phyloP scores from a whole-genome alignment of 2,113 vertebrate species.

The Gorsachius goisagi region DNA sequence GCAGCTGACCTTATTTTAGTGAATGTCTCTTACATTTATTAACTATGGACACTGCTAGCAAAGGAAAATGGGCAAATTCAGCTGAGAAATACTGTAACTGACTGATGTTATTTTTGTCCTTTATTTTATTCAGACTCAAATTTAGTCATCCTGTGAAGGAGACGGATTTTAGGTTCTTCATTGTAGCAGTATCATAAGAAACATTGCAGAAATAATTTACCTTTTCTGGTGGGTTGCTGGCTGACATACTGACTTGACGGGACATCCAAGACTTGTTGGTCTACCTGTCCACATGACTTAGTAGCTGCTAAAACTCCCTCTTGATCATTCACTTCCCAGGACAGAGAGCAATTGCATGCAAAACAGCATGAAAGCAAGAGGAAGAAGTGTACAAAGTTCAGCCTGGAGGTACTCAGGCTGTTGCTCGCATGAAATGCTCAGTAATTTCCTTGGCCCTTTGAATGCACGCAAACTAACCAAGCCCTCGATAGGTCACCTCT shows the following conservation, averaged over 20 bases:
- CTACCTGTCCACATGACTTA: background rate
- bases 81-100: background rate
- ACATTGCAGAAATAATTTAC: background rate
- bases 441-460: background rate
- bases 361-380: background rate
- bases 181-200: background rate
- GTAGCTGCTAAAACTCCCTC: background rate
- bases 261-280: background rate
- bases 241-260: background rate
- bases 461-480: background rate
- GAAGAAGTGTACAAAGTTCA: background rate
- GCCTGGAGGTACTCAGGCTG: background rate
- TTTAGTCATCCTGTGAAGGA: background rate
- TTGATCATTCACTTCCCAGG: background rate
- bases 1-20: background rate
- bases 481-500: background rate
- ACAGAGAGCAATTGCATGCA: background rate
- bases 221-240: constrained; percentile 15
- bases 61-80: background rate
- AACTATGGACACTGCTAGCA: background rate
- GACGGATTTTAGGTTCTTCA: background rate
- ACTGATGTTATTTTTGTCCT: background rate
- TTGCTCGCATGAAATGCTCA: background rate
- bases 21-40: background rate
- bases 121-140: constrained; percentile 13